Conservation (phyloP, 2,888 invertebrate species). For the Dicycla oo region DNA sequence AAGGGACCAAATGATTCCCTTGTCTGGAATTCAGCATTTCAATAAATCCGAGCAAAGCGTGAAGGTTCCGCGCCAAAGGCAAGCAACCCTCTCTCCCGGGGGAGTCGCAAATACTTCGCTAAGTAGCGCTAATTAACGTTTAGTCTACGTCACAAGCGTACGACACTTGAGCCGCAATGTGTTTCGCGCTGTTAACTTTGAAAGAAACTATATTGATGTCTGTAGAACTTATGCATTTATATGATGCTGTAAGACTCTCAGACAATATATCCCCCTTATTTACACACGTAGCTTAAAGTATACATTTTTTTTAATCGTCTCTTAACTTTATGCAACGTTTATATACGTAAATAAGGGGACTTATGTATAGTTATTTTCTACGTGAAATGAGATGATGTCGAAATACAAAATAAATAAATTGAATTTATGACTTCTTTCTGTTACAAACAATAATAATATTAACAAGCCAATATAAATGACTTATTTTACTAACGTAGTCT, state of each 20-base stretch:
- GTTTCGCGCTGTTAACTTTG: constrained; percentile 39
- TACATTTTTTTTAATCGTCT: no score
- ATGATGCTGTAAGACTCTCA: not conserved
- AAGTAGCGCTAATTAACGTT: constrained; percentile 60
- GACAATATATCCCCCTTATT: not conserved
- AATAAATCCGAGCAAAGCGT: constrained; percentile 34
- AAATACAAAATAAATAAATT: not conserved
- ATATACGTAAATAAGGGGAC: no score
- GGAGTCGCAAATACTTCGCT: constrained; percentile 57
- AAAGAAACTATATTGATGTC: constrained; percentile 48
- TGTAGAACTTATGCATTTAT: constrained; percentile 6
- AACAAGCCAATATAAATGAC: constrained; percentile 72
- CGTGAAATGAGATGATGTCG: not conserved
- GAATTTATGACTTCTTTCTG: not conserved
- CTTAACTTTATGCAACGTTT: no score
- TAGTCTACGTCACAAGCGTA: constrained; percentile 51
- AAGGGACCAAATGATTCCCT: not conserved
- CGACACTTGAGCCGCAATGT: constrained; percentile 46
- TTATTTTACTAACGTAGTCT: constrained; percentile 76
- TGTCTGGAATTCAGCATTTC: constrained; percentile 21
- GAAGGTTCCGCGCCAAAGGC: constrained; percentile 24
- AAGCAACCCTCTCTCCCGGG: constrained; percentile 36
- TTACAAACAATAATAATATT: constrained; percentile 7
- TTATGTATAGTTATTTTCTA: no score
- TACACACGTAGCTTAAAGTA: no score